A percentile compares a stretch with the other conserved stretches of the same genome.
phyloP scores from a whole-genome alignment of 2,113 vertebrate species.

The Mesitornis unicolor region DNA sequence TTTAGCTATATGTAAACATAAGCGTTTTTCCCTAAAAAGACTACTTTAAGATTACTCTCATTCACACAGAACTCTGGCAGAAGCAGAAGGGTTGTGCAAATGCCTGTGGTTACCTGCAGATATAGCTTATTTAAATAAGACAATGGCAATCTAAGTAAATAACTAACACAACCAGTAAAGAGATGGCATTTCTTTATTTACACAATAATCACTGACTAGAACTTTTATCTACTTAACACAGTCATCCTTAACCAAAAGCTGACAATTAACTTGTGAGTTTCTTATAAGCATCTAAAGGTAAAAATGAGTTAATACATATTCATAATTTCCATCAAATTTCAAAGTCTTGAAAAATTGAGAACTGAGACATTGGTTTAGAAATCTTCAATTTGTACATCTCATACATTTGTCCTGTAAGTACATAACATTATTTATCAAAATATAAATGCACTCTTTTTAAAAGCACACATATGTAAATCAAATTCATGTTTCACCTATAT shows the following conservation, averaged over 20 bases:
- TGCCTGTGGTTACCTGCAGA: not conserved
- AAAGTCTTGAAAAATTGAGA: not conserved
- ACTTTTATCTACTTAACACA: not conserved
- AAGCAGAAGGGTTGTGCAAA: not conserved
- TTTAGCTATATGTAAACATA: not conserved
- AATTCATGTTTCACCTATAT: not conserved
- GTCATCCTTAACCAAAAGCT: not conserved
- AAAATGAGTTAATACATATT: not conserved
- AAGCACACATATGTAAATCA: not conserved
- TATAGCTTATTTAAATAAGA: not conserved
- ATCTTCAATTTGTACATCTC: not conserved
- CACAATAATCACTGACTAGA: not conserved
- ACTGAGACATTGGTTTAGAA: not conserved
- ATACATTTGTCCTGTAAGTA: not conserved
- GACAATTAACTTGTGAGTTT: not conserved
- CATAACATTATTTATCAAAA: not conserved
- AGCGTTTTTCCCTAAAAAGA: accelerated
- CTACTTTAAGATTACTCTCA: not conserved
- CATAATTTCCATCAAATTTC: not conserved
- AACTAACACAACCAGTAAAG: not conserved
- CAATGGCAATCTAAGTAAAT: not conserved
- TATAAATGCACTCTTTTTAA: not conserved
- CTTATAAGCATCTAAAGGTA: not conserved
- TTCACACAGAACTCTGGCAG: not conserved
- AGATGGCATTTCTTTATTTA: not conserved